These are phyloP conservation scores for Pseudomyrmex pallidus DNA, from an alignment of 1,140 invertebrate genomes.

Conservation along the genomic window DNA sequence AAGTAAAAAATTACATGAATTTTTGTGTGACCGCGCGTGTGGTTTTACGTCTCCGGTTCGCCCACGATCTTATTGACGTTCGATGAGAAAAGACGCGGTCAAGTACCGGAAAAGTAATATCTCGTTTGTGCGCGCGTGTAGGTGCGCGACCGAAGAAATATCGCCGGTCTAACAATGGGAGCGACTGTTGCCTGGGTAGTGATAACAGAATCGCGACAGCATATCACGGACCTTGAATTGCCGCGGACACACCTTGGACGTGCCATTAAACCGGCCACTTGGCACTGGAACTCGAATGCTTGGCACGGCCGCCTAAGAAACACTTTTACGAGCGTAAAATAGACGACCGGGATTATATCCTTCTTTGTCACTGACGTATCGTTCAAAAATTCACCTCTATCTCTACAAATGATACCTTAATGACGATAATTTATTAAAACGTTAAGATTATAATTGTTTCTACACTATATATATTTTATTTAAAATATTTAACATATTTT, in stretches of 20 bases:
- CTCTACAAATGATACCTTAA: background rate
- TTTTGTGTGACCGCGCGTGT: too few species aligned
- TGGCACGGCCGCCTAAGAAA: conserved; percentile 15
- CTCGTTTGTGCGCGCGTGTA: conserved; percentile 35
- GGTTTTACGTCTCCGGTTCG: background rate
- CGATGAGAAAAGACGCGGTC: conserved; percentile 18
- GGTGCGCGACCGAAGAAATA: conserved; percentile 65
- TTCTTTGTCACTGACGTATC: background rate
- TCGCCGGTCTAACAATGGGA: conserved; percentile 66
- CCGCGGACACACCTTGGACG: conserved; percentile 63
- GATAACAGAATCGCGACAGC: conserved; percentile 71
- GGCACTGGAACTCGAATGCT: conserved; percentile 50
- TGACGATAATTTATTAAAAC: background rate
- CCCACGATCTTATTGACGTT: background rate
- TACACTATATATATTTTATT: background rate
- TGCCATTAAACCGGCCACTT: conserved; percentile 70
- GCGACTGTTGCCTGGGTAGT: conserved; percentile 63
- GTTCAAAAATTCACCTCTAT: background rate
- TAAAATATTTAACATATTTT: too few species aligned
- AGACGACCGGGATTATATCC: conserved; percentile 1
- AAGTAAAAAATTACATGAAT: too few species aligned
- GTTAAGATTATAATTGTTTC: background rate
- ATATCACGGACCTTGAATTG: conserved; percentile 73
- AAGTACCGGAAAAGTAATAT: conserved; percentile 67
- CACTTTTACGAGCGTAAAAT: conserved; percentile 44